These are phyloP conservation scores for Anneissia japonica DNA, from an alignment of 35 echinoderm and acorn worm genomes.

Conservation along the genomic window DNA sequence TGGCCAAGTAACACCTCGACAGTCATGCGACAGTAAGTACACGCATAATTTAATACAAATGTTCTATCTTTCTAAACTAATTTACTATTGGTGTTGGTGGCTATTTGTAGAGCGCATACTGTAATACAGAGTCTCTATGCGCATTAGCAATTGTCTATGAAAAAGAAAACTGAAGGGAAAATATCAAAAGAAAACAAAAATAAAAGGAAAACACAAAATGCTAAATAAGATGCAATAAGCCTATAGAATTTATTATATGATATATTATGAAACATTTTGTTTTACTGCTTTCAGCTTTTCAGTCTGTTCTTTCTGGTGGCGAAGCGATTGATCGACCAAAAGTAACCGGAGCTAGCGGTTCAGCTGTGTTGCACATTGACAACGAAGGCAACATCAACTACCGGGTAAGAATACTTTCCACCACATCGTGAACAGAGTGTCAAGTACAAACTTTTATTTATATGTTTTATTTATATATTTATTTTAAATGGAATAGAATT, in stretches of 20 bases:
- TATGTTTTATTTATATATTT: too few relatives aligned
- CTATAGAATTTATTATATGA: not conserved
- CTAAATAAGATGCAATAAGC: not conserved
- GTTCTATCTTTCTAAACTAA: too few relatives aligned
- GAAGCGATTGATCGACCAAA: constrained; percentile 67
- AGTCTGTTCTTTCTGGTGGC: constrained; percentile 88
- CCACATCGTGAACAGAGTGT: too few relatives aligned
- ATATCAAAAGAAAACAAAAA: not conserved
- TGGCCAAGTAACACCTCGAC: constrained; percentile 61
- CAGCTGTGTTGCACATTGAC: constrained; percentile 61
- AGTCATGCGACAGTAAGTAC: constrained; percentile 89
- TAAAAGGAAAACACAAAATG: not conserved
- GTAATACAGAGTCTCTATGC: not conserved
- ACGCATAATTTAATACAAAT: too few relatives aligned
- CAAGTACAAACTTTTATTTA: too few relatives aligned
- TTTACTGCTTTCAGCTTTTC: constrained; percentile 43
- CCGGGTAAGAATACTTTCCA: too few relatives aligned
- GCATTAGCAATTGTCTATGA: not conserved
- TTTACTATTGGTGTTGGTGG: too few relatives aligned
- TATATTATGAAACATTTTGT: not conserved
- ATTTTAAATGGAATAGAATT: too few relatives aligned
- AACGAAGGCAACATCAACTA: constrained; percentile 75
- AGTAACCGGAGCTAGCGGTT: constrained; percentile 79
- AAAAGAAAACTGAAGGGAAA: not conserved
- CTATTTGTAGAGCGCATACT: too few relatives aligned